Base-by-base conservation (phyloP, 2,797 vertebrate genomes). In the Pterois miles region DNA sequence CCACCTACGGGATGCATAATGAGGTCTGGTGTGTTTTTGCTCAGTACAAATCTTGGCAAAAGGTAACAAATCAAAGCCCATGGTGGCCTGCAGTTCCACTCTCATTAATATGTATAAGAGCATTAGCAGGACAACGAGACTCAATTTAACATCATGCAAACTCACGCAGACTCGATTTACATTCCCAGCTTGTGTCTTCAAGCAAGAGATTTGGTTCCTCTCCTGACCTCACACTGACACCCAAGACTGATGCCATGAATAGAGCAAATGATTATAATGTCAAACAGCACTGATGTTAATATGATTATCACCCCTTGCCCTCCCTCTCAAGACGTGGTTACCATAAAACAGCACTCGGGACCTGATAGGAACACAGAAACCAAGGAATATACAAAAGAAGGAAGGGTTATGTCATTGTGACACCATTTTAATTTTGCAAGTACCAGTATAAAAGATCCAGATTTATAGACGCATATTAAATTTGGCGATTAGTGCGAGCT, bases 61-160 rank as follows among this genome's bases (percentile, higher is more conserved):
- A 33, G 57, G 53, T 46, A 43, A 16, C 1, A 27, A 83, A 76
- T n/a, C 11, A 27, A 69, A 65, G 31, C 43, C 43, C 2, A 40
- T 11, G 27, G 16, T 29, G 27, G 65, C 65, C 62, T 65, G 8
- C 65, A 56, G 69, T 10, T 76, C 34, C 14, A 38, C 59, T 76
- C 40, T 76, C 57, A 76, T 80, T 60, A 71, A 80, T 56, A 88
- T 83, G 50, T 65, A 74, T 57, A 23, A 56, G 38, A 74, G 34
- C 62, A 65, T 74, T 63, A 81, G 56, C 67, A 82, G 50, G 12
- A 81, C 71, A 87, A 71, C 56, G 43, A 67, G 53, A 46, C 59
- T 67, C 48, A 38, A 22, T 78, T 58, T 36, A 64, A 76, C 58
- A 43, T 65, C 64, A 85, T 68, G 65, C 52, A 81, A 81, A 85